Evolutionary conservation across 2,797 vertebrate genomes (phyloP), one percentile per base, ranked within the genome.

Genomic region (Sebastes glaucus): DNA sequence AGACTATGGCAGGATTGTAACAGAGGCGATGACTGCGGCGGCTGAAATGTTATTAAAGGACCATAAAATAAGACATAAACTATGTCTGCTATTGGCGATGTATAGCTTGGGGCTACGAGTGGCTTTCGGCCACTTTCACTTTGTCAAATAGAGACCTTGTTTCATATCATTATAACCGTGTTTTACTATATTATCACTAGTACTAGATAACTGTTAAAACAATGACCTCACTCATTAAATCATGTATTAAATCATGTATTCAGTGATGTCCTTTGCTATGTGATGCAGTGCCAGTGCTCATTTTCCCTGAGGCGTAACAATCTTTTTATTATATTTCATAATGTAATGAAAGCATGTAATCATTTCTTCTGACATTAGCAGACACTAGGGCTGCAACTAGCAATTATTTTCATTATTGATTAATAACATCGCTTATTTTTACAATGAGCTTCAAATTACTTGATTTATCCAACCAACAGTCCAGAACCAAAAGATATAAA

Each of bases 1-100:
- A 1, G 0, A 49, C 46, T 49, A 49, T 49, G 46, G 0, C 18
- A 0, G 16, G 46, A 49, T 20, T 49, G 18, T 20, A 49, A 0
- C 1, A 20, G 46, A 49, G 46, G 46, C 6, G 3, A 49, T 49
- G 46, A 49, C 46, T 46, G 42, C 14, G 14, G 38, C 7, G 38
- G 38, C 38, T 46, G 42, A 46, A 46, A 46, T 1, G 16, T 46
- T 18, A 46, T 46, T 46, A 18, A 46, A 18, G 42, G 7, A 46
- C 42, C 42, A 49, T 49, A 49, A 49, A 49, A 49, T 49, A 49
- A 49, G 46, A 49, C 0, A 7, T 0, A 49, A 49, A 20, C 16
- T 49, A 42, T 42, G 46, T 49, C 46, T 49, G 46, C 18, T 49
- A 49, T 49, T 49, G 46, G 18, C 46, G 46, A 49, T 49, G 46